Evolutionary conservation across 1,140 invertebrate species (phyloP).

Genomic region (Caenorhabditis inopinata): DNA sequence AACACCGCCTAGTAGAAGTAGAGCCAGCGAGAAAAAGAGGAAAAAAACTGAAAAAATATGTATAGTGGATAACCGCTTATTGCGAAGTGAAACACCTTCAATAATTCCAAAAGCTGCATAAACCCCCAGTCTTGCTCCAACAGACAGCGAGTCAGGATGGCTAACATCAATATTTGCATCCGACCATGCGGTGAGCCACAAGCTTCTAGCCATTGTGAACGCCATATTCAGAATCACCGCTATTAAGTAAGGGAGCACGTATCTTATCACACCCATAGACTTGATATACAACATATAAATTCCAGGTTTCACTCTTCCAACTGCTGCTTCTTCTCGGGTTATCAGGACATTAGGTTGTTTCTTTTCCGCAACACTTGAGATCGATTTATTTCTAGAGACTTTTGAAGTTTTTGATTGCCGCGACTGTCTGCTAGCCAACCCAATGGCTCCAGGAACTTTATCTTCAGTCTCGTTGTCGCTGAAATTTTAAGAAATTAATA

Average conservation of each 20-base stretch:
- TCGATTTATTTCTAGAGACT: constrained; percentile 5
- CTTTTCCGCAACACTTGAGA: not conserved
- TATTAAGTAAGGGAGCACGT: constrained; percentile 46
- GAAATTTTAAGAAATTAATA: not conserved
- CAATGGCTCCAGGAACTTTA: not conserved
- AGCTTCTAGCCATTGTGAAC: constrained; percentile 53
- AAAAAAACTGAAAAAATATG: constrained; percentile 40
- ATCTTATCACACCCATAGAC: constrained; percentile 48
- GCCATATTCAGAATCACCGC: constrained; percentile 38
- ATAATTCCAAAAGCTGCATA: constrained; percentile 44
- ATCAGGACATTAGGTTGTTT: constrained; percentile 30
- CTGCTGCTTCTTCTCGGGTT: constrained; percentile 46
- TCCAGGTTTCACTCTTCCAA: constrained; percentile 53
- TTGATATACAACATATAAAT: constrained; percentile 60
- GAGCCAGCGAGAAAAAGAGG: constrained; percentile 33
- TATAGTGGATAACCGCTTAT: too few species aligned
- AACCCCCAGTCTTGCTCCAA: constrained; percentile 36
- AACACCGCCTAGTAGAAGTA: constrained; percentile 59
- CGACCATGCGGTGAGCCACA: constrained; percentile 65
- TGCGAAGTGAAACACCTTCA: constrained; percentile 29
- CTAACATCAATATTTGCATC: constrained; percentile 55
- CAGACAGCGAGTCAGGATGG: constrained; percentile 36
- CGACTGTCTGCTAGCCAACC: not conserved
- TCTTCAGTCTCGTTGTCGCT: constrained; percentile 3
- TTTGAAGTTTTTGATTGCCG: not conserved